Conservation (phyloP, 2,797 vertebrate genomes). For the Lepilemur ruficaudatus region DNA sequence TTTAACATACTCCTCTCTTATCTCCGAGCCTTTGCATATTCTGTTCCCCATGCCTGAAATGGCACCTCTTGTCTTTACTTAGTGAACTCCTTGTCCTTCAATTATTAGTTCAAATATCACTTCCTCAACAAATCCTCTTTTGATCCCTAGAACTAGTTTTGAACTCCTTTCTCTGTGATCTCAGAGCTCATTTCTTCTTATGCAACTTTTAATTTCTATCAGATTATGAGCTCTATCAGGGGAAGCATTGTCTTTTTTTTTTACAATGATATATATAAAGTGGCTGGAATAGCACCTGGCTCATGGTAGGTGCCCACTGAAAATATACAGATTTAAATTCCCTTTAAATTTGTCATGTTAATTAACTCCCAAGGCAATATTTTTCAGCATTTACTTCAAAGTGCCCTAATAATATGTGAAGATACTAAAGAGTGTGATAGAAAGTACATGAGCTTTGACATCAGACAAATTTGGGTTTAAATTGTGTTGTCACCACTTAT, state of each 20-base stretch:
- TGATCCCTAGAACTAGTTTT: background rate
- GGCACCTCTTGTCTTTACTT: background rate
- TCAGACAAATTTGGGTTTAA: background rate
- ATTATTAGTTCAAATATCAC: background rate
- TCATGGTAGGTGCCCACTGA: background rate
- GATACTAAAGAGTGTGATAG: background rate
- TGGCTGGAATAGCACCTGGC: background rate
- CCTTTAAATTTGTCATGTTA: background rate
- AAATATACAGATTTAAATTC: background rate
- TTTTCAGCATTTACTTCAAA: background rate
- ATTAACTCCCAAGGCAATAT: background rate
- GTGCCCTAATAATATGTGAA: background rate
- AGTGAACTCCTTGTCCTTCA: background rate
- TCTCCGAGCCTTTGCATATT: background rate
- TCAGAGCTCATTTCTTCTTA: background rate
- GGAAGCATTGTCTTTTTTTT: background rate
- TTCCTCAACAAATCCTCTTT: background rate
- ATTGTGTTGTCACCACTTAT: background rate
- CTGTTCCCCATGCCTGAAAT: background rate
- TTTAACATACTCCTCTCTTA: background rate
- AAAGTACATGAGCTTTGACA: background rate
- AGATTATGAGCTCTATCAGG: background rate
- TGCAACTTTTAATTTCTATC: background rate
- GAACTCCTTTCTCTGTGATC: background rate
- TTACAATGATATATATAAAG: background rate